These are phyloP conservation scores for Loripinus fragilis DNA, from an alignment of 2,888 invertebrate species.

Conservation along the genomic window DNA sequence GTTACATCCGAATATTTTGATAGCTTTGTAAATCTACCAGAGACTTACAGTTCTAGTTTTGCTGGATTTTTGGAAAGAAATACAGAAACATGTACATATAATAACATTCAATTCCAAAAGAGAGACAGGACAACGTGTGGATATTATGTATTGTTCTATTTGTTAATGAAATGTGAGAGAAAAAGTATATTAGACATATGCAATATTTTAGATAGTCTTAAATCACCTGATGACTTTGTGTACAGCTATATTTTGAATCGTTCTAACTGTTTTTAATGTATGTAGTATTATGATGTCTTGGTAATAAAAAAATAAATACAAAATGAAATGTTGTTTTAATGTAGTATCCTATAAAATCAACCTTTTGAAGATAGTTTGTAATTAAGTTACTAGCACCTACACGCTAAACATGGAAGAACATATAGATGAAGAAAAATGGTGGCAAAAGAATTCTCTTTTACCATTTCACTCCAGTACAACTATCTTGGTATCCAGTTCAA, in stretches of 20 bases:
- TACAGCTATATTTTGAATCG: too few species aligned
- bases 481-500: slow-evolving; percentile 5
- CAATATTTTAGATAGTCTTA: background rate
- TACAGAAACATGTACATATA: background rate
- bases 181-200: background rate
- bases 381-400: too few species aligned
- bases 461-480: slow-evolving; percentile 16
- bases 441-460: slow-evolving; percentile 14
- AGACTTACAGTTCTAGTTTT: slow-evolving; percentile 20
- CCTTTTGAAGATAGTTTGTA: too few species aligned
- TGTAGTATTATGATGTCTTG: too few species aligned
- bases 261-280: too few species aligned
- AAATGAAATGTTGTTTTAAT: too few species aligned
- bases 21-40: slow-evolving; percentile 27
- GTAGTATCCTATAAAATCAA: too few species aligned
- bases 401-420: too few species aligned
- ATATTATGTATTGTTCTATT: slow-evolving; percentile 26
- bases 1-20: slow-evolving; percentile 17
- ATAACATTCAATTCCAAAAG: background rate
- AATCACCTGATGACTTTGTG: background rate
- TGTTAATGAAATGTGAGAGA: slow-evolving; percentile 29
- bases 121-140: slow-evolving; percentile 14
- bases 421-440: background rate
- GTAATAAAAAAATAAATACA: too few species aligned
- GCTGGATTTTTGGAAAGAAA: slow-evolving; percentile 17